Base-by-base conservation (phyloP, 92 coral and sea anemone species). In the Isaurus tuberculatus region DNA sequence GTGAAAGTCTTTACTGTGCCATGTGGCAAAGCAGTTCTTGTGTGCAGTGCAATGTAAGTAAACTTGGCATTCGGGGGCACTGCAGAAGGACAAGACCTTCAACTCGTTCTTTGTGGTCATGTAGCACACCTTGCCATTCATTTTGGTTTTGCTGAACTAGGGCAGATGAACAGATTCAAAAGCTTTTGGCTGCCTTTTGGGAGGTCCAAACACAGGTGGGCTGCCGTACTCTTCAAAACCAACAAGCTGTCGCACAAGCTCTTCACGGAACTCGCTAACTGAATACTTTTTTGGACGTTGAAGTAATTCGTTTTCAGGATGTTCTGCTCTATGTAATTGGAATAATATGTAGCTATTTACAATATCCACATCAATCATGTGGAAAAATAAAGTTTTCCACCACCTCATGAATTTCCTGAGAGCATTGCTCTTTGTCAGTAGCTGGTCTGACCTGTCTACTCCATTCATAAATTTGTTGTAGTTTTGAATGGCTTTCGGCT, bases 61-160 rank as follows among this genome's bases (percentile, higher is more conserved):
- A 28, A 60, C 86, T 9, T 70, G 33, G 65, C 92, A 89, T 36
- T 89, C 86, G 40, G 83, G 88, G 8, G 86, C 92, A 89, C 73
- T 73, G 55, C 92, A 89, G 79, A 1, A 89, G 3, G 78, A 23
- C 23, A 28, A 2, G 10, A 89, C 86, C 32, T 85, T 89, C 55
- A 48, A 22, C 27, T 43, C 92, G 5, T 26, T 64, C 70, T 79
- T 61, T 26, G 65, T 64, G 29, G 69, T 33, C n/a, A 13, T 72
- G 58, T 89, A 89, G 64, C 92, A 89, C 5, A 85, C 92, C 58
- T 79, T 85, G 15, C 89, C 85, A 32, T 85, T 89, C 26, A 83
- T 53, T 43, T 70, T 84, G 11, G 28, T 36, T n/a, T 65, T 44
- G 10, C 36, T 20, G 30, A 61, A 66, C 25, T 16, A 2, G 9